These are phyloP conservation scores for Cataglyphis livida DNA, from an alignment of 2,888 invertebrate genomes.

Conservation along the genomic window DNA sequence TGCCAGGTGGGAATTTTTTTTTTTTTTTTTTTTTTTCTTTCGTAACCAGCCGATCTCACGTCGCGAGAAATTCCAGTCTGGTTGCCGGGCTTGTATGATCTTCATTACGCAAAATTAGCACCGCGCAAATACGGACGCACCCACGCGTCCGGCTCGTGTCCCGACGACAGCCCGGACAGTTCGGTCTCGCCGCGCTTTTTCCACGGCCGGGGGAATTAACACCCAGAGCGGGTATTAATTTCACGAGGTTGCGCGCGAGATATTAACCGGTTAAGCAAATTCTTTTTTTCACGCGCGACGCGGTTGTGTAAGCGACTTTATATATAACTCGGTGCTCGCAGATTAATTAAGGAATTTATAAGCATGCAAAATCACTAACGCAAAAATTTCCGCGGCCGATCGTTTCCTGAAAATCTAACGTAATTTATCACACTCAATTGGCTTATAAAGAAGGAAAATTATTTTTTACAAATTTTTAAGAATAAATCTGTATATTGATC, in stretches of 20 bases:
- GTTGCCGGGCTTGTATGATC: constrained; percentile 60
- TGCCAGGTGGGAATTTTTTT: constrained; percentile 42
- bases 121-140: constrained; percentile 66
- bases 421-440: background rate
- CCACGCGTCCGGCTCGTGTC: constrained; percentile 71
- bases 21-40: constrained; percentile 20
- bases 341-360: constrained; percentile 50
- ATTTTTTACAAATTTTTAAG: background rate
- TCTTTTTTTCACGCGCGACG: constrained; percentile 14
- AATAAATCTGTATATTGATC: background rate
- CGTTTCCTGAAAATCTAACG: constrained; percentile 15
- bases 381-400: constrained; percentile 1
- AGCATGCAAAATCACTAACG: constrained; percentile 9
- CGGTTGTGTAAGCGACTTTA: constrained; percentile 32
- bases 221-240: constrained; percentile 56
- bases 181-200: constrained; percentile 56
- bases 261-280: constrained; percentile 26
- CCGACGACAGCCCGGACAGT: constrained; percentile 17
- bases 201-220: constrained; percentile 60
- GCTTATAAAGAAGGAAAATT: background rate
- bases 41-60: constrained; percentile 49
- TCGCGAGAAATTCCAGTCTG: constrained; percentile 60
- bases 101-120: constrained; percentile 73
- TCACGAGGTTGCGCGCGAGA: constrained; percentile 39
- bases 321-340: background rate